phyloP scores from a whole-genome alignment of 2,888 invertebrate species.

The Pogonocherus hispidulus region DNA sequence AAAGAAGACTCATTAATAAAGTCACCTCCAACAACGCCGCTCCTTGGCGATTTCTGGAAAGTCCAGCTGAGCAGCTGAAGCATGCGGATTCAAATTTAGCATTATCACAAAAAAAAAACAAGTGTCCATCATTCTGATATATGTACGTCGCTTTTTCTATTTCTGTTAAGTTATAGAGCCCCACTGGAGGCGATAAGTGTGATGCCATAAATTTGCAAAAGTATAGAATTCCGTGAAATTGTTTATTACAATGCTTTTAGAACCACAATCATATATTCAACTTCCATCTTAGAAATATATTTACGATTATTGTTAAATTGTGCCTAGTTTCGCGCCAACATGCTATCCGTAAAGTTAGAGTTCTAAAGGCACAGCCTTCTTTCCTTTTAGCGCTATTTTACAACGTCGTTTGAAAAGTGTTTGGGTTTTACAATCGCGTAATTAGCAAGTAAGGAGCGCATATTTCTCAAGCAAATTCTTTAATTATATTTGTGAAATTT shows the following conservation, averaged over 20 bases:
- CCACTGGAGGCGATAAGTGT: no score
- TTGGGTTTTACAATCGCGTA: conserved; percentile 24
- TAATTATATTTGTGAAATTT: conserved; percentile 21
- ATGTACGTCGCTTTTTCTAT: no score
- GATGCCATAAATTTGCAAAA: no score
- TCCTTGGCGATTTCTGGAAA: no score
- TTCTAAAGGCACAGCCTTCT: background rate
- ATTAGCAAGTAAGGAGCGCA: conserved; percentile 13
- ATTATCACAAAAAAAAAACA: no score
- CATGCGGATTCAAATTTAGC: no score
- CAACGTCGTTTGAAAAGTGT: conserved; percentile 23
- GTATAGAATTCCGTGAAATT: background rate
- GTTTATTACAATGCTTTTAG: conserved; percentile 6
- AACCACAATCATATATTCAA: background rate
- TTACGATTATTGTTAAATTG: conserved; percentile 8
- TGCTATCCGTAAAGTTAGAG: background rate
- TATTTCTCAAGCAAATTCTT: conserved; percentile 25
- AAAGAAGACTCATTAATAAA: no score
- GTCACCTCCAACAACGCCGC: no score
- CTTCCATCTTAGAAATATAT: background rate
- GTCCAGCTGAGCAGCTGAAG: no score
- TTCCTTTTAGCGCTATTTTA: conserved; percentile 25
- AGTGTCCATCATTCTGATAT: no score
- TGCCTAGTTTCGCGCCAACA: background rate
- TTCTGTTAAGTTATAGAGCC: no score